phyloP scores from a whole-genome alignment of 2,888 invertebrate genomes.

The Epirrhoe tristata region DNA sequence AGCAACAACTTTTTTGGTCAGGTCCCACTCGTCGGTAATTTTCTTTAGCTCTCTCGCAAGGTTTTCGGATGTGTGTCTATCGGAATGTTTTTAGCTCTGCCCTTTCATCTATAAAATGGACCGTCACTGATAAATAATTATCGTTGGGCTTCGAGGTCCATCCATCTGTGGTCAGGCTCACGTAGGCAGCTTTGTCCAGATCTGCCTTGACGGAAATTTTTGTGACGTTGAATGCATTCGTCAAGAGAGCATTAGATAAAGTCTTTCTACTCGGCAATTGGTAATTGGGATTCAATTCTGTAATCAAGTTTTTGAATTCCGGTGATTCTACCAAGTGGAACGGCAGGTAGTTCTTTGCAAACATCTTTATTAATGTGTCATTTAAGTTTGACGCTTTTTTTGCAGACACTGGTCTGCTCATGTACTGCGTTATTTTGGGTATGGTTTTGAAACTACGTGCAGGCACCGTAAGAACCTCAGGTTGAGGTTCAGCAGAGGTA shows the following conservation, averaged over 20 bases:
- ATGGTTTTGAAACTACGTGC: too few species aligned
- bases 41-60: conserved; percentile 15
- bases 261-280: conserved; percentile 1
- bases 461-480: too few species aligned
- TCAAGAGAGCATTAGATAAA: background rate
- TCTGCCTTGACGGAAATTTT: conserved; percentile 1
- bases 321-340: too few species aligned
- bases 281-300: background rate
- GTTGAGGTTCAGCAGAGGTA: too few species aligned
- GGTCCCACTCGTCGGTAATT: conserved; percentile 14
- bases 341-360: too few species aligned
- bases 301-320: too few species aligned
- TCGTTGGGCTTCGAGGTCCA: conserved; percentile 19
- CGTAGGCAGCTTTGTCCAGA: conserved; percentile 2
- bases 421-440: too few species aligned
- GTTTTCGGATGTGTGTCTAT: conserved; percentile 18
- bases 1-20: conserved; percentile 12
- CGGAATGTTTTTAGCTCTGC: background rate
- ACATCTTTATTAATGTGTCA: too few species aligned
- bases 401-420: too few species aligned
- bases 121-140: conserved; percentile 13
- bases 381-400: too few species aligned
- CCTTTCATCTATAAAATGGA: conserved; percentile 2
- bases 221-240: background rate
- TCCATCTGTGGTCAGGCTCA: conserved; percentile 16